phyloP scores from a whole-genome alignment of 2,113 vertebrate genomes.

The Tragelaphus buxtoni region DNA sequence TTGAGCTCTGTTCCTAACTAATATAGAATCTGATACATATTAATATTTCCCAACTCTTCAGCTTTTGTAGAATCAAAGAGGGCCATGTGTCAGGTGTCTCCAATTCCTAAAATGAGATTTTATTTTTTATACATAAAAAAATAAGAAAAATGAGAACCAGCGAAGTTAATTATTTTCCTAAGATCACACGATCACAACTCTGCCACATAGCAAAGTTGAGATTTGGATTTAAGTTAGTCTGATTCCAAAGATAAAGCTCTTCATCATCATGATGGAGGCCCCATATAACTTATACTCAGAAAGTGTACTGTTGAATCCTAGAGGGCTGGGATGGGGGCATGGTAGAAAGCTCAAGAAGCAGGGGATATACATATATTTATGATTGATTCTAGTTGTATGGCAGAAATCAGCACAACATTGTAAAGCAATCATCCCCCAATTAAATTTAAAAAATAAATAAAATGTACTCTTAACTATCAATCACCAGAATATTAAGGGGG shows the following conservation, averaged over 20 bases:
- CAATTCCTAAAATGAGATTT: background rate
- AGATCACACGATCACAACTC: background rate
- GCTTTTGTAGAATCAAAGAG: background rate
- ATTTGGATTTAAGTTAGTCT: background rate
- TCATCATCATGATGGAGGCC: background rate
- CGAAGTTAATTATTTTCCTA: background rate
- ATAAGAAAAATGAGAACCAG: background rate
- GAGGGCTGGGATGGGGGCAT: background rate
- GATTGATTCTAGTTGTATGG: background rate
- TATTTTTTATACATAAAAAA: background rate
- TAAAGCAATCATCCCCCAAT: background rate
- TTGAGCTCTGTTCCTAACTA: background rate
- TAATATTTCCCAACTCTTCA: background rate
- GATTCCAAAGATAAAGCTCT: background rate
- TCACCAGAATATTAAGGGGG: background rate
- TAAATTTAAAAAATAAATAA: background rate
- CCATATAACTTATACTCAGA: background rate
- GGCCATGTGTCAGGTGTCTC: background rate
- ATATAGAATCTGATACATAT: background rate
- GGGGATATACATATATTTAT: background rate
- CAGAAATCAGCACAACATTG: background rate
- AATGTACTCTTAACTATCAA: background rate
- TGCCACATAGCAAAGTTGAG: background rate
- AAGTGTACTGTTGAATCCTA: background rate
- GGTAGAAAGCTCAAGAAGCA: background rate